Conservation (phyloP, 2,888 invertebrate species). For the Heliconius charithonia region DNA sequence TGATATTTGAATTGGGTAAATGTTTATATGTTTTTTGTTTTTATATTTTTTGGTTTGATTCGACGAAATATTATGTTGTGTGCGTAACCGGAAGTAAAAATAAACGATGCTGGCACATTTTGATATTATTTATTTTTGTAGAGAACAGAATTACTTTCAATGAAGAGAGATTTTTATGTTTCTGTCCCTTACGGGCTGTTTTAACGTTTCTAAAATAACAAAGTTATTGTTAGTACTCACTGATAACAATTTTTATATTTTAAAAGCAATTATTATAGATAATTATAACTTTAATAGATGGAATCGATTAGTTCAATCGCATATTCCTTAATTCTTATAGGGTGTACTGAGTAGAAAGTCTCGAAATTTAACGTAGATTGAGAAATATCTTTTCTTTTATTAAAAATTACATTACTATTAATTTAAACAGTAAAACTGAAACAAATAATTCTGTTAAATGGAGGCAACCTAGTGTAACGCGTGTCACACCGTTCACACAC, state of each 20-base stretch:
- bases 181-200: background rate
- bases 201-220: background rate
- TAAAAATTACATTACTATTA: too few relatives aligned
- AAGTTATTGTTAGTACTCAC: conserved; percentile 26
- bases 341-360: too few relatives aligned
- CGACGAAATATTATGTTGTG: too few relatives aligned
- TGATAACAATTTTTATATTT: conserved; percentile 28
- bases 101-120: background rate
- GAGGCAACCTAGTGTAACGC: too few relatives aligned
- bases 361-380: too few relatives aligned
- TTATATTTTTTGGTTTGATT: too few relatives aligned
- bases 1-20: background rate
- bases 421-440: too few relatives aligned
- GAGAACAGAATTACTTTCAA: background rate
- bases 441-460: too few relatives aligned
- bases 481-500: too few relatives aligned
- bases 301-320: conserved; percentile 28
- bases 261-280: conserved; percentile 24
- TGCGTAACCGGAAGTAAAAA: background rate
- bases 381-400: too few relatives aligned
- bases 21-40: too few relatives aligned
- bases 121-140: background rate
- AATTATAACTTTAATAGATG: conserved; percentile 35
- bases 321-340: conserved; percentile 22
- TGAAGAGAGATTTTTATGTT: too few relatives aligned